Conservation (phyloP, 1,140 invertebrate genomes). For the Musca vetustissima region DNA sequence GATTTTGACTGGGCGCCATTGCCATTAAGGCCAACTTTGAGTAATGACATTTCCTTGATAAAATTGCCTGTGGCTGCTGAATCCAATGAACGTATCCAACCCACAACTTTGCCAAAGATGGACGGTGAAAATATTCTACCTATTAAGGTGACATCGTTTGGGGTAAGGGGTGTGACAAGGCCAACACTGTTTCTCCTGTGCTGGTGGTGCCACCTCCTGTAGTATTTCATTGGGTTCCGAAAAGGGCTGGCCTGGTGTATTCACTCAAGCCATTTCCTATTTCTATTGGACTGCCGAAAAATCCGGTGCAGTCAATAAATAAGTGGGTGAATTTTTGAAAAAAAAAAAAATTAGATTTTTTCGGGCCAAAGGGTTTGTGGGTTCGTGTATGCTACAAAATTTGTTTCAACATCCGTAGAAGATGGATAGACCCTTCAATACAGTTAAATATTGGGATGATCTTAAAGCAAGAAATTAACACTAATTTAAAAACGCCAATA, state of each 20-base stretch:
- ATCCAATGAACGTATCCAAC: constrained; percentile 44
- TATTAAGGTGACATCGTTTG: constrained; percentile 47
- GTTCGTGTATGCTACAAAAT: too few relatives aligned
- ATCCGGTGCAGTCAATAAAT: constrained; percentile 35
- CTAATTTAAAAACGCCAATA: too few relatives aligned
- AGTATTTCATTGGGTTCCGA: constrained; percentile 59
- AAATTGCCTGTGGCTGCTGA: constrained; percentile 45
- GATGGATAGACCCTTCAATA: too few relatives aligned
- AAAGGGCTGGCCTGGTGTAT: constrained; percentile 58
- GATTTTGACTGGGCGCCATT: constrained; percentile 35
- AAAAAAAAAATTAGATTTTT: too few relatives aligned
- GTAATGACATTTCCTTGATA: constrained; percentile 56
- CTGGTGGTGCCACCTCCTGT: constrained; percentile 62
- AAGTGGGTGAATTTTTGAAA: too few relatives aligned
- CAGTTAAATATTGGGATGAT: too few relatives aligned
- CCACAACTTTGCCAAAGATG: constrained; percentile 47
- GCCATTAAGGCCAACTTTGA: constrained; percentile 31
- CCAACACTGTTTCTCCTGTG: constrained; percentile 53
- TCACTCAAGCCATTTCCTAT: constrained; percentile 59
- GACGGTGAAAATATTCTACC: constrained; percentile 35
- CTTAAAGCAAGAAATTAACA: too few relatives aligned
- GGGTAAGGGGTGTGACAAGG: constrained; percentile 51
- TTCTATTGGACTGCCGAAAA: constrained; percentile 58
- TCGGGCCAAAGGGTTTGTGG: too few relatives aligned
- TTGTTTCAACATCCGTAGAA: too few relatives aligned